phyloP scores from a whole-genome alignment of 2,113 vertebrate species.

The Rhynchopsitta pachyrhyncha region DNA sequence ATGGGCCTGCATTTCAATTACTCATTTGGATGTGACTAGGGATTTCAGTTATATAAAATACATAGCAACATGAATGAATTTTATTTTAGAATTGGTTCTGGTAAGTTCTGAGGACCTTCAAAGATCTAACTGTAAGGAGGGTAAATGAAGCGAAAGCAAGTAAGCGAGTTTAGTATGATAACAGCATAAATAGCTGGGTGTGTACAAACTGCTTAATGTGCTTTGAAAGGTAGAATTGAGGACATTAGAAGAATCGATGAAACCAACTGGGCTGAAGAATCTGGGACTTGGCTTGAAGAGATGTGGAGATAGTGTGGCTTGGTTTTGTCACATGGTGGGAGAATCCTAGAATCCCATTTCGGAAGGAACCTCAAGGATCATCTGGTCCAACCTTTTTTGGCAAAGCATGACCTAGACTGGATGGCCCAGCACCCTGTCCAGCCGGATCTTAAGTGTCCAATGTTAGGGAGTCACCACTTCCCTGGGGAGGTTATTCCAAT shows the following conservation, averaged over 20 bases:
- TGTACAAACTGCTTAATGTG: background rate
- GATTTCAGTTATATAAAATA: background rate
- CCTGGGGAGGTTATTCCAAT: background rate
- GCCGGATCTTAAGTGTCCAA: background rate
- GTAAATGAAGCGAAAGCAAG: background rate
- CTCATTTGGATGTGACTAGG: background rate
- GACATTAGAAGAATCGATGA: background rate
- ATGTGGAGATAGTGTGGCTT: background rate
- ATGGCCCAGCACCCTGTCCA: background rate
- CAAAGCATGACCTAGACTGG: background rate
- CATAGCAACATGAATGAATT: background rate
- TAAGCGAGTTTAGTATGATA: background rate
- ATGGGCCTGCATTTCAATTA: background rate
- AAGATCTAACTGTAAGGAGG: background rate
- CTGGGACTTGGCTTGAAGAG: background rate
- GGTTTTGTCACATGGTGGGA: background rate
- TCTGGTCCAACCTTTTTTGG: background rate
- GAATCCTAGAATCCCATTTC: background rate
- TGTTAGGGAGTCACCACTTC: background rate
- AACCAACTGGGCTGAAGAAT: background rate
- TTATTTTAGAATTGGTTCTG: background rate
- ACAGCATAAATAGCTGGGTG: background rate
- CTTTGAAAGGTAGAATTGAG: background rate
- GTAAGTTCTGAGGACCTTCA: background rate
- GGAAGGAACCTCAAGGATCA: background rate